Conservation (phyloP, 2,113 vertebrate genomes). For the Nothobranchius kuhntae region DNA sequence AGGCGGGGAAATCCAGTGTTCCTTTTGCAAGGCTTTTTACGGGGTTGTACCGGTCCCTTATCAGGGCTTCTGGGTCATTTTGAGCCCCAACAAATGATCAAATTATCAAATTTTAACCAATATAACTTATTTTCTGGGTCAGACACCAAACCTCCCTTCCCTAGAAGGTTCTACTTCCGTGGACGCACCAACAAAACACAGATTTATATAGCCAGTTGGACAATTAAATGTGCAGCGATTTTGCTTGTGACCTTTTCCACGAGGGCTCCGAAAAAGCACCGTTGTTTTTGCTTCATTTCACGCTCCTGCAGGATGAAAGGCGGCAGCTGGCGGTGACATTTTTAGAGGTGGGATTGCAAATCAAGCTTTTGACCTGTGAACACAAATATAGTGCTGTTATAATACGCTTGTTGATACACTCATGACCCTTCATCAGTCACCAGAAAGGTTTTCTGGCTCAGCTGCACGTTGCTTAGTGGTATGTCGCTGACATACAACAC, state of each 20-base stretch:
- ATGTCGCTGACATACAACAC: constrained; percentile 30
- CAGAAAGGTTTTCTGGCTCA: constrained; percentile 13
- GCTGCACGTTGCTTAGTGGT: constrained; percentile 29
- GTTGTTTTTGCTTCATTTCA: constrained; percentile 43
- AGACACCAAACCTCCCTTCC: no score
- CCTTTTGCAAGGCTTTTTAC: no score
- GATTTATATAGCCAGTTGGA: constrained; percentile 7
- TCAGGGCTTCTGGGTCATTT: no score
- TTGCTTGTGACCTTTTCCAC: constrained; percentile 23
- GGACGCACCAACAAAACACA: no score
- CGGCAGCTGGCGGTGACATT: constrained; percentile 37
- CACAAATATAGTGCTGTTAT: constrained; percentile 21
- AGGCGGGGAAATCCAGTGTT: no score
- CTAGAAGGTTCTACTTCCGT: no score
- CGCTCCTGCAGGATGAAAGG: constrained; percentile 19
- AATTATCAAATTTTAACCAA: no score
- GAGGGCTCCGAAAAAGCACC: constrained; percentile 2
- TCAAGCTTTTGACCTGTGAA: constrained; percentile 31
- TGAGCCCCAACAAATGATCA: no score
- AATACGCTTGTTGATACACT: constrained; percentile 38
- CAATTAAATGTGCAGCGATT: constrained; percentile 4
- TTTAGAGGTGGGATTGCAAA: constrained; percentile 41
- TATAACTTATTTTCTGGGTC: background rate
- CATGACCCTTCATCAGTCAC: constrained; percentile 27
- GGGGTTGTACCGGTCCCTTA: no score